Evolutionary conservation across 2,113 vertebrate genomes (phyloP), one percentile per base, ranked within the genome.

Genomic region (Coptodon bakossiorum): DNA sequence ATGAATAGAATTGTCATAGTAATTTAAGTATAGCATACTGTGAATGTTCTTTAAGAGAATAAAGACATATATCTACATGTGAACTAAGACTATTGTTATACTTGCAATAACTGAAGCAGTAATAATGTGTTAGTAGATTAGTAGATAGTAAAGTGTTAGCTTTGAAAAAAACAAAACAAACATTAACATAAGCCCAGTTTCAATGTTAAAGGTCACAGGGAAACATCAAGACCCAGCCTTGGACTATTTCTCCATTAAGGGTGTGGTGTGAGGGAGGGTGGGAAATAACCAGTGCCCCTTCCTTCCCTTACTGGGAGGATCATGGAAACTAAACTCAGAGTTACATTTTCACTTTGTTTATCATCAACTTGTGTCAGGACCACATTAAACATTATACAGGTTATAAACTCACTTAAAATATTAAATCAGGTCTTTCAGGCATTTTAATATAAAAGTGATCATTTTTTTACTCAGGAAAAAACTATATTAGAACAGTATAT

Each of bases 271-370:
- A 82, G 87, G 80, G 84, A 80, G 82, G 36, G 88, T 88, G 84
- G 86, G 66, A 86, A 91, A 81, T 59, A 71, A 90, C 54, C 89
- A 88, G 59, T 89, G 89, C 92, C 93, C 85, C 94, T 94, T 94
- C 93, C 95, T 95, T 95, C 92, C 95, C 85, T 88, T 90, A 85
- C 83, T 84, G 93, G 94, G 93, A 90, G 92, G 93, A 91, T 89
- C 89, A 89, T 94, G 95, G 95, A 96, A 96, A 96, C 54, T 90
- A 86, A 92, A 93, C 59, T 83, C 56, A 22, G 22, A n/a, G 38
- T 88, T 45, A 83, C 22, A 45, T 88, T 88, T 89, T 81, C 48
- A 53, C 63, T 73, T 43, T 79, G 40, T 89, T 82, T 90, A 71
- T 61, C 61, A 88, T 31, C 29, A 78, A 85, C 24, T 36, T 31